Conservation (phyloP, 2,113 vertebrate species). For the Alethe castanea region DNA sequence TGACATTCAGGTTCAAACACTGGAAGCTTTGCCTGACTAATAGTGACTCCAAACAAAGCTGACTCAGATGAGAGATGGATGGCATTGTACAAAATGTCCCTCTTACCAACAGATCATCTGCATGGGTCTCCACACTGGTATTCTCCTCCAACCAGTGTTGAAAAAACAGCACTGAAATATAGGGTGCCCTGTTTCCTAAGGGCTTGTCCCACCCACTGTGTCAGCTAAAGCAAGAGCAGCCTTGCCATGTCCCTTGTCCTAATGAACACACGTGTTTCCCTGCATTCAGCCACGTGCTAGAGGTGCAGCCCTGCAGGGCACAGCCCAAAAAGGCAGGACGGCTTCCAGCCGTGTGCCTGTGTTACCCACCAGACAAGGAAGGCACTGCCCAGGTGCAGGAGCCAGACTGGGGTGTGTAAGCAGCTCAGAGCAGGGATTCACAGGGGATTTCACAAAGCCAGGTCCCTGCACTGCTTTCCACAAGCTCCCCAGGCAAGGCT, state of each 20-base stretch:
- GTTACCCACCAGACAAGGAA: not conserved
- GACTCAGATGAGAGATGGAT: not conserved
- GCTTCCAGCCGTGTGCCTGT: rapidly evolving
- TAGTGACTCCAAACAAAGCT: not conserved
- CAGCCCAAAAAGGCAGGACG: not conserved
- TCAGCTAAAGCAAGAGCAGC: not conserved
- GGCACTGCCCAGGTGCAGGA: not conserved
- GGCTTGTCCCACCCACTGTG: not conserved
- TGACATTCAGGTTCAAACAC: not conserved
- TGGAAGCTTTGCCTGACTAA: slow-evolving; percentile 26
- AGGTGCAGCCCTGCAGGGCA: not conserved
- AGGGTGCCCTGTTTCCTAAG: not conserved
- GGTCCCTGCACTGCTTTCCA: not conserved
- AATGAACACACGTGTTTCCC: not conserved
- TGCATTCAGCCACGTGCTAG: not conserved
- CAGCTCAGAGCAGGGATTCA: not conserved
- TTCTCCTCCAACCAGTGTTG: not conserved
- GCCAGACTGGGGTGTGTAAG: not conserved
- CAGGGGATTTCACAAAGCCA: not conserved
- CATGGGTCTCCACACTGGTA: rapidly evolving
- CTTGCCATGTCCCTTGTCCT: not conserved
- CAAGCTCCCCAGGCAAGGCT: not conserved
- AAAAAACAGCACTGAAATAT: not conserved
- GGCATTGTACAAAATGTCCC: not conserved
- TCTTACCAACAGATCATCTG: not conserved